Conservation (phyloP, 2,888 invertebrate genomes). For the Pocota personata region DNA sequence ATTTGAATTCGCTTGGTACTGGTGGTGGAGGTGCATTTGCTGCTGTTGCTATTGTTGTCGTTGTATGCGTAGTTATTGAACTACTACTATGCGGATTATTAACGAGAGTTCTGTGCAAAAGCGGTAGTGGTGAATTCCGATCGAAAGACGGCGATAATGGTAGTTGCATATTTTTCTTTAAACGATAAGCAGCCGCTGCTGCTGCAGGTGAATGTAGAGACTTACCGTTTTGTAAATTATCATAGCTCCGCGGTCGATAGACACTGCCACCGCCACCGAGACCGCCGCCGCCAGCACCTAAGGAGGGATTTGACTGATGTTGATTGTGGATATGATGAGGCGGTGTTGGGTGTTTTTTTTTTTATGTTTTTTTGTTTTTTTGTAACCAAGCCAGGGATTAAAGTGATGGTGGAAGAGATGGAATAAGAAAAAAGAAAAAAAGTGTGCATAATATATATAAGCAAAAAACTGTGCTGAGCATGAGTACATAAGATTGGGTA, state of each 20-base stretch:
- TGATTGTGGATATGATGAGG: conserved; percentile 46
- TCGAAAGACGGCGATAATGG: conserved; percentile 82
- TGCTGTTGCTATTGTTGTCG: conserved; percentile 80
- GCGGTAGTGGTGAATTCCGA: conserved; percentile 81
- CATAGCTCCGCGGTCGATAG: conserved; percentile 82
- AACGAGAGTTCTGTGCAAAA: conserved; percentile 79
- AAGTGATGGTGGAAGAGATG: conserved; percentile 72
- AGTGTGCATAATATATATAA: conserved; percentile 76
- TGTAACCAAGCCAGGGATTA: conserved; percentile 58
- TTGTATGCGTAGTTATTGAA: conserved; percentile 70
- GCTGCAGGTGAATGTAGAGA: conserved; percentile 80
- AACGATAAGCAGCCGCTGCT: conserved; percentile 80
- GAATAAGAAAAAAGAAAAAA: conserved; percentile 75
- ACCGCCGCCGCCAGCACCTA: conserved; percentile 79
- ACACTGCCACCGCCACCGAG: conserved; percentile 78
- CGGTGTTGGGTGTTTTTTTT: conserved; percentile 7
- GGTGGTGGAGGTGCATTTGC: conserved; percentile 80
- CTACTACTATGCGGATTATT: conserved; percentile 74
- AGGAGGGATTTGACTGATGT: conserved; percentile 81
- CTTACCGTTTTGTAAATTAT: conserved; percentile 83
- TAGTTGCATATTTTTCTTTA: conserved; percentile 80
- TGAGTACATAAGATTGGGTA: conserved; percentile 26
- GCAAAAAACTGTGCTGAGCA: conserved; percentile 73
- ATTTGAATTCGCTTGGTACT: conserved; percentile 82
- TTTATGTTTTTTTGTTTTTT: conserved; percentile 38